phyloP scores from a whole-genome alignment of 2,888 invertebrate genomes.

The Zaprionus lineosus region DNA sequence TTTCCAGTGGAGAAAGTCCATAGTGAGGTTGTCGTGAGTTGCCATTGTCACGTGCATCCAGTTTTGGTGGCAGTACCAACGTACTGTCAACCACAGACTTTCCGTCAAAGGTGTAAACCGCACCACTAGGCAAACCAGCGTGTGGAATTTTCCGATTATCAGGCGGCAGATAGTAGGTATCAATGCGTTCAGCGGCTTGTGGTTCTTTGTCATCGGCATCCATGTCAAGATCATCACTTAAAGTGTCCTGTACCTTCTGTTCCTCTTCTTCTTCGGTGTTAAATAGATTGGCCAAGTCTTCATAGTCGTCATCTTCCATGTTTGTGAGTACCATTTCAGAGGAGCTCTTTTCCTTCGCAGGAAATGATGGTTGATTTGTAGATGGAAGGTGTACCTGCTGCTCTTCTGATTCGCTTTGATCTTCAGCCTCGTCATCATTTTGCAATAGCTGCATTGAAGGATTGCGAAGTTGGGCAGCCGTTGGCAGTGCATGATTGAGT shows the following conservation, averaged over 20 bases:
- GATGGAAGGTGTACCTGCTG: constrained; percentile 4
- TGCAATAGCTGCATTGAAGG: constrained; percentile 75
- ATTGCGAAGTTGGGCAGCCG: constrained; percentile 80
- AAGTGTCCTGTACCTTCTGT: constrained; percentile 65
- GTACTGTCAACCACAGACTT: constrained; percentile 88
- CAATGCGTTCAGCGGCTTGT: constrained; percentile 87
- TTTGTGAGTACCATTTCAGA: constrained; percentile 6
- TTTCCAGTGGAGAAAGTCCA: constrained; percentile 84
- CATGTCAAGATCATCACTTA: constrained; percentile 50
- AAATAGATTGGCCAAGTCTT: constrained; percentile 50
- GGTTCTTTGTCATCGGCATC: constrained; percentile 82
- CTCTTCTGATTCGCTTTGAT: constrained; percentile 9
- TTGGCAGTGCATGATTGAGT: constrained; percentile 53
- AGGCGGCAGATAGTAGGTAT: constrained; percentile 90
- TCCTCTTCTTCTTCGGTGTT: constrained; percentile 39
- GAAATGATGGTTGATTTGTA: constrained; percentile 17
- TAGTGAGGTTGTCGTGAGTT: constrained; percentile 55
- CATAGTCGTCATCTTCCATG: constrained; percentile 40
- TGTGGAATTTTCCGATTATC: constrained; percentile 83
- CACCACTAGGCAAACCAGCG: constrained; percentile 83
- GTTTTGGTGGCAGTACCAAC: constrained; percentile 84
- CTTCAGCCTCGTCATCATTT: constrained; percentile 20
- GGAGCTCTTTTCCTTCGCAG: constrained; percentile 16
- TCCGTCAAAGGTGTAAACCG: constrained; percentile 90
- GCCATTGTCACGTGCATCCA: constrained; percentile 66